Percentiles rank a stretch among this genome's conserved stretches.
Evolutionary conservation across 2,797 vertebrate genomes (phyloP).

Genomic region (Chelmon rostratus): DNA sequence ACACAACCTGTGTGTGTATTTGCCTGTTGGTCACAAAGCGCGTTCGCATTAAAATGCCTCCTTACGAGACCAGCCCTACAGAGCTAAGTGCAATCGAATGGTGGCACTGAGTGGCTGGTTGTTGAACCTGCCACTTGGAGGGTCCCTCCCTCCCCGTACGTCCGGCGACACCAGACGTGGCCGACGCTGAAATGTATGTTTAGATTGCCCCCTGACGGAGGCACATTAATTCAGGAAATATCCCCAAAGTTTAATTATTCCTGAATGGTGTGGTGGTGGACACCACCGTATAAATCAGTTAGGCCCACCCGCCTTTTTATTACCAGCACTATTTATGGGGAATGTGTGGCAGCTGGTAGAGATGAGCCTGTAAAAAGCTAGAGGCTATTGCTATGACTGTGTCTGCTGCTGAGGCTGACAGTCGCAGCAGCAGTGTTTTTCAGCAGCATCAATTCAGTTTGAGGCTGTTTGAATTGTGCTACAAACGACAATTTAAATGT

Average conservation of each 20-base stretch:
- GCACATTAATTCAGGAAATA: slow-evolving; percentile 81
- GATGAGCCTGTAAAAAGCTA: slow-evolving; percentile 83
- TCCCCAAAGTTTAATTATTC: slow-evolving; percentile 85
- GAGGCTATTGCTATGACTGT: slow-evolving; percentile 74
- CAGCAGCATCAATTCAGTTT: slow-evolving; percentile 46
- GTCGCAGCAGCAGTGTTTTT: slow-evolving; percentile 62
- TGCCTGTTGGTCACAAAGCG: slow-evolving; percentile 50
- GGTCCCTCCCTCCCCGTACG: slow-evolving; percentile 30
- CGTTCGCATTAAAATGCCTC: slow-evolving; percentile 62
- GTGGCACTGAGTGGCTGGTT: slow-evolving; percentile 68
- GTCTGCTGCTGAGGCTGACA: slow-evolving; percentile 67
- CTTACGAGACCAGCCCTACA: slow-evolving; percentile 51
- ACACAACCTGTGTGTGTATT: slow-evolving; percentile 31
- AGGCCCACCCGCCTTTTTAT: slow-evolving; percentile 84
- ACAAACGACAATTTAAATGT: slow-evolving; percentile 27
- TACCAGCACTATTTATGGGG: slow-evolving; percentile 83
- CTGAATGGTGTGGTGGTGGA: slow-evolving; percentile 82
- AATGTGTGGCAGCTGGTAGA: slow-evolving; percentile 82
- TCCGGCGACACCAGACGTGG: slow-evolving; percentile 48
- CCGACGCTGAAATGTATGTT: slow-evolving; percentile 66
- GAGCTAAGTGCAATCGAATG: slow-evolving; percentile 68
- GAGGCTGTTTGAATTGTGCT: slow-evolving; percentile 41
- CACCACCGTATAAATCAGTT: slow-evolving; percentile 82
- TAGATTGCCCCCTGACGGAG: slow-evolving; percentile 75
- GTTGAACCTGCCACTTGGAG: slow-evolving; percentile 69